A percentile compares a stretch with the other conserved stretches of the same genome.
Conservation (phyloP, 2,797 vertebrate genomes). For the Alectoris magna region DNA sequence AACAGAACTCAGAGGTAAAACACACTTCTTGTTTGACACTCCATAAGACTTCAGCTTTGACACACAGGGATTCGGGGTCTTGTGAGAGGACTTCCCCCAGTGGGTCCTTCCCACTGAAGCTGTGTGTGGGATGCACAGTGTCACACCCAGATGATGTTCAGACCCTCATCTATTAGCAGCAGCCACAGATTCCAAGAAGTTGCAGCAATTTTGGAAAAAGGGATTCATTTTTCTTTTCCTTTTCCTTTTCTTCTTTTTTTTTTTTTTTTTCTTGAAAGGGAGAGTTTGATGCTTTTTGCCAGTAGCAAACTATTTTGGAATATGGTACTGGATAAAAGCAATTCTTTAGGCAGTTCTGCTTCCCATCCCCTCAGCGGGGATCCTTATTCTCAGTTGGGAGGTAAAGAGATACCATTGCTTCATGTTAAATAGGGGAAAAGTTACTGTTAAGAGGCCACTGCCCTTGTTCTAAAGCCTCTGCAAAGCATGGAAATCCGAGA, state of each 20-base stretch:
- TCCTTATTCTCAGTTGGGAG: background rate
- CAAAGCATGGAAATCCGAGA: background rate
- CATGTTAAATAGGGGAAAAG: background rate
- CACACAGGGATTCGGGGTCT: conserved; percentile 17
- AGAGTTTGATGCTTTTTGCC: conserved; percentile 7
- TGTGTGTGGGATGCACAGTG: background rate
- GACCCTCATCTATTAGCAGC: conserved; percentile 14
- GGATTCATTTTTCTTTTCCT: background rate
- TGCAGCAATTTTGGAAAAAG: background rate
- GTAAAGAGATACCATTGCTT: conserved; percentile 14
- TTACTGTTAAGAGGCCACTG: background rate
- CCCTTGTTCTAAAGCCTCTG: conserved; percentile 32
- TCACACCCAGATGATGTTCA: background rate
- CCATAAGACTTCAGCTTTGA: background rate
- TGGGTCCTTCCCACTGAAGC: background rate
- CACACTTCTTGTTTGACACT: background rate
- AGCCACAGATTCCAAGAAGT: background rate
- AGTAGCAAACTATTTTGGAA: background rate
- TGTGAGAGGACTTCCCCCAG: background rate
- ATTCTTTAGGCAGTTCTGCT: conserved; percentile 17
- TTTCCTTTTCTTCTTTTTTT: background rate
- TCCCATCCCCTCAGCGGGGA: background rate
- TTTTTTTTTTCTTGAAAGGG: background rate
- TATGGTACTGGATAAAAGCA: background rate
- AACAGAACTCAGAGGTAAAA: conserved; percentile 67